phyloP scores from a whole-genome alignment of 2,797 vertebrate species.

The Mus caroli region DNA sequence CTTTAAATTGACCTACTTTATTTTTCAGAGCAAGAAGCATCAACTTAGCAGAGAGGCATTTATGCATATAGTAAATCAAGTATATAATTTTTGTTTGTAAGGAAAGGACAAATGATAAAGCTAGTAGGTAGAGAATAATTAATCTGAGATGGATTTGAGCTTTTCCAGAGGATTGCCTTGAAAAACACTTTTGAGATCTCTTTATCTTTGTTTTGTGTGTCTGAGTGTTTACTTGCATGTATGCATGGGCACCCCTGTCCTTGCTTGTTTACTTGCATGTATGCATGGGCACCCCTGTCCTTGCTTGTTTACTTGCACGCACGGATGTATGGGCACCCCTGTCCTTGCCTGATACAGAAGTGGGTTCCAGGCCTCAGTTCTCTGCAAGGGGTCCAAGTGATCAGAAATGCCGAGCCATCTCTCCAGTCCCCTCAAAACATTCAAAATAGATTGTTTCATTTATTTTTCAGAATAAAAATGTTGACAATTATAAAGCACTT shows the following conservation, averaged over 20 bases:
- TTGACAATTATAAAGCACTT: not conserved
- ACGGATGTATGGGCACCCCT: not conserved
- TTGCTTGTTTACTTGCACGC: not conserved
- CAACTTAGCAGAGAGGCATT: constrained; percentile 19
- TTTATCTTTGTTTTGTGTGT: not conserved
- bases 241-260: no score
- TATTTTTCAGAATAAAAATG: constrained; percentile 21
- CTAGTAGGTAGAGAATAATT: constrained; percentile 29
- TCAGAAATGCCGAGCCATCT: not conserved
- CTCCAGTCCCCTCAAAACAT: not conserved
- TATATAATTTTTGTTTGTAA: constrained; percentile 38
- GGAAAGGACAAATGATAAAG: not conserved
- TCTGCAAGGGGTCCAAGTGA: not conserved
- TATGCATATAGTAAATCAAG: not conserved
- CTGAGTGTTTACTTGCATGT: not conserved
- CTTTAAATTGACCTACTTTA: constrained; percentile 82
- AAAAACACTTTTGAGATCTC: not conserved
- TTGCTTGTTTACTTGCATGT: no score
- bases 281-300: no score
- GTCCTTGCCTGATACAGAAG: not conserved
- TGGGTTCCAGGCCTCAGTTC: accelerated
- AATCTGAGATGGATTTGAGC: not conserved
- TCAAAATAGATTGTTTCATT: constrained; percentile 11
- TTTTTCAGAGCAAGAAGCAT: constrained; percentile 26
- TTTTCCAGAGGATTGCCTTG: not conserved